These are phyloP conservation scores for Hypomecis punctinalis DNA, from an alignment of 2,888 invertebrate species.

Conservation along the genomic window DNA sequence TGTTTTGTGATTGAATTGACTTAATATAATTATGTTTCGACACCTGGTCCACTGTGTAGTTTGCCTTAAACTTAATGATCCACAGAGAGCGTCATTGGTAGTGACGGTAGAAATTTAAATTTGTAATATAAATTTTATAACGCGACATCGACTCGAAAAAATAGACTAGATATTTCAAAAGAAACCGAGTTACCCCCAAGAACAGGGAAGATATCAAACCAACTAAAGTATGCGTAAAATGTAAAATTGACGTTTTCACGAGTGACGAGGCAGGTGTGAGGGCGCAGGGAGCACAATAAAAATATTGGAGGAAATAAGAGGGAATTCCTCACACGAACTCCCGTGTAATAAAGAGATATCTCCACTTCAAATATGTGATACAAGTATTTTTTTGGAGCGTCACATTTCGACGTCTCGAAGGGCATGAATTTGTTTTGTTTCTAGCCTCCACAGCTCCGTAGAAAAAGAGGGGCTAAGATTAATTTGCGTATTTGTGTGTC, in stretches of 20 bases:
- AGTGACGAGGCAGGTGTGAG: slow-evolving; percentile 71
- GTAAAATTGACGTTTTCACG: slow-evolving; percentile 81
- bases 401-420: slow-evolving; percentile 2
- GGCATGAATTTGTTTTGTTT: no score
- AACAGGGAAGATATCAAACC: slow-evolving; percentile 61
- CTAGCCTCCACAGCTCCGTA: no score
- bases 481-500: no score
- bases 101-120: no score
- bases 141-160: background rate
- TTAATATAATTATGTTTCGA: no score
- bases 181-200: slow-evolving; percentile 10
- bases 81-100: no score
- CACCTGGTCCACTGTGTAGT: no score
- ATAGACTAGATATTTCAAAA: background rate
- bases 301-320: slow-evolving; percentile 59
- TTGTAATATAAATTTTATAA: no score
- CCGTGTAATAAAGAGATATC: slow-evolving; percentile 32
- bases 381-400: slow-evolving; percentile 21
- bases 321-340: slow-evolving; percentile 51
- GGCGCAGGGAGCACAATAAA: slow-evolving; percentile 60
- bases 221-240: slow-evolving; percentile 67
- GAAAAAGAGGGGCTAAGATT: no score
- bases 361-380: slow-evolving; percentile 26
- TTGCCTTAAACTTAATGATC: no score
- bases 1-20: no score